A percentile compares a stretch with the other conserved stretches of the same genome.
Evolutionary conservation across 2,797 vertebrate species (phyloP).

Genomic region (Sarcophilus harrisii): DNA sequence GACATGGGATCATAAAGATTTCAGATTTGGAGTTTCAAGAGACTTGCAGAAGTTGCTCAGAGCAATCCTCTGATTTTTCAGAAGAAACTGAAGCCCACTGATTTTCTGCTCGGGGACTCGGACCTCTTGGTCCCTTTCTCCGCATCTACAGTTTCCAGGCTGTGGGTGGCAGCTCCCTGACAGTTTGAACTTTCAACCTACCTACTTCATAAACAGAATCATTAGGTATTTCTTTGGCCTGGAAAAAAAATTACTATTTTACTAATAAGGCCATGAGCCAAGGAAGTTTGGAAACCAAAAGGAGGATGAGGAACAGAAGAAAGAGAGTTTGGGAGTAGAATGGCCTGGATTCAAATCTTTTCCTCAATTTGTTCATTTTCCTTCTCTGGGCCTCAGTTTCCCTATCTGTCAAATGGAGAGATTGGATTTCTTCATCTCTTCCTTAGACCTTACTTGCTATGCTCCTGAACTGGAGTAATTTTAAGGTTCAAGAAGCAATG

Average conservation of each 20-base stretch:
- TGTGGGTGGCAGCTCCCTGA: not conserved
- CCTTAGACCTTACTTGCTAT: not conserved
- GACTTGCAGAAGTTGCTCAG: not conserved
- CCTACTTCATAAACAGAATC: not conserved
- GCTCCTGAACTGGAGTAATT: not conserved
- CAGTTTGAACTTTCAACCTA: not conserved
- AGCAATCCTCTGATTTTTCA: not conserved
- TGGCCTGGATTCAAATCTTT: not conserved
- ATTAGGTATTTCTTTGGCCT: not conserved
- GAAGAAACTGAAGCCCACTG: not conserved
- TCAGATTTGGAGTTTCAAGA: not conserved
- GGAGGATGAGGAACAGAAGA: no score
- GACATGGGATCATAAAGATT: not conserved
- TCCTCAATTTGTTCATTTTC: not conserved
- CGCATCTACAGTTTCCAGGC: not conserved
- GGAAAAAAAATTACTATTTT: not conserved
- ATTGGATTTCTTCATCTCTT: not conserved
- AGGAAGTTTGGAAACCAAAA: not conserved
- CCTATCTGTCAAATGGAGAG: not conserved
- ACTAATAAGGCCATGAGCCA: not conserved
- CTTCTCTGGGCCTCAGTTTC: not conserved
- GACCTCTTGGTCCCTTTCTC: not conserved
- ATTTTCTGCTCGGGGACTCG: not conserved
- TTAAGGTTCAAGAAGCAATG: not conserved
- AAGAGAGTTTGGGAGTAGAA: no score